These are phyloP conservation scores for Hippoglossus stenolepis DNA, from an alignment of 2,113 vertebrate species.

Conservation along the genomic window DNA sequence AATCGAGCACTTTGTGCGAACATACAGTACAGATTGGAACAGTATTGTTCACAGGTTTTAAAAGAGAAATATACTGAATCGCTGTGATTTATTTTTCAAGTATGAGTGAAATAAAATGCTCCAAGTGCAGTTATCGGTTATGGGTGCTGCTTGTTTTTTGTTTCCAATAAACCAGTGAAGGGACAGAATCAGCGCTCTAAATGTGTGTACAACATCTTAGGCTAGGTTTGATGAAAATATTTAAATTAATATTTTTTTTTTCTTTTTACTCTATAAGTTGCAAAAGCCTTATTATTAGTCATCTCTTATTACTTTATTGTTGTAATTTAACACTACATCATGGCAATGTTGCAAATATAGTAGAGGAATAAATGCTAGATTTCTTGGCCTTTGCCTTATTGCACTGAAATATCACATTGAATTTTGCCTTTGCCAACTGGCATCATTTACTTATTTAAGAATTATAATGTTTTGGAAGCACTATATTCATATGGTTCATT, in stretches of 20 bases:
- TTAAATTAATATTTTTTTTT: neutral
- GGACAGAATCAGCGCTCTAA: neutral
- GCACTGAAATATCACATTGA: neutral
- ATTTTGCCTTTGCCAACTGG: neutral
- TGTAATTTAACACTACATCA: neutral
- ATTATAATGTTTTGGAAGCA: no score
- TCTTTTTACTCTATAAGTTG: neutral
- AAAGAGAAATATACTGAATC: slow-evolving; percentile 51
- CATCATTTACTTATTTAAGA: neutral
- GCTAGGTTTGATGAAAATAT: neutral
- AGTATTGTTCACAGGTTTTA: slow-evolving; percentile 53
- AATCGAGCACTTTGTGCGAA: slow-evolving; percentile 35
- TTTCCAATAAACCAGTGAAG: neutral
- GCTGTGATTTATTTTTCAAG: slow-evolving; percentile 73
- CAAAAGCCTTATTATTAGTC: neutral
- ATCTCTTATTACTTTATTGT: neutral
- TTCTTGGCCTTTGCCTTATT: neutral
- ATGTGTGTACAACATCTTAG: neutral
- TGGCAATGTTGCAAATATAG: neutral
- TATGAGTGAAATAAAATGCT: slow-evolving; percentile 82
- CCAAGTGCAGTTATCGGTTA: slow-evolving; percentile 56
- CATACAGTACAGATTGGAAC: slow-evolving; percentile 29
- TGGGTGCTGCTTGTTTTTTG: slow-evolving; percentile 21
- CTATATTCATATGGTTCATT: neutral
- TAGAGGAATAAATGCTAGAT: neutral